Evolutionary conservation across 1,140 invertebrate species (phyloP), one percentile per base, ranked within the genome.

Genomic region (Mycetomoellerius zeteki): DNA sequence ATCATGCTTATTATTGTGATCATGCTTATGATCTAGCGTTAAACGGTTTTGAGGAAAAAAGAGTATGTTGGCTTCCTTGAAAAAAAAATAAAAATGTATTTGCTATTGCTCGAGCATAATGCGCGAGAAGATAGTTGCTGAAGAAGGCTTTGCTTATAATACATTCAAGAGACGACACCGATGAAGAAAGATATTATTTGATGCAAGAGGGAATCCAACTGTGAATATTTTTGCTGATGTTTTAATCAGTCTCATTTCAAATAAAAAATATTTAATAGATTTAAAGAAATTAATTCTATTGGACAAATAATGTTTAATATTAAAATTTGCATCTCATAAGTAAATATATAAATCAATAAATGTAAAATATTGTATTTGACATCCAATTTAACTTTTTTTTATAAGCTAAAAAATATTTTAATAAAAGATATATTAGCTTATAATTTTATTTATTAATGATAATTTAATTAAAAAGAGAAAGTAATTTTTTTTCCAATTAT

Each of bases 121-220:
- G 50, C 16, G 33, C 78, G 64, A 81, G 33, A 81, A 81, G 21
- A 58, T 43, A 84, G 27, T 75, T 73, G 24, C 67, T 82, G 69
- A 14, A 84, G 24, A 75, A 75, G 37, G 24, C 54, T 16, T 30
- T 73, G 54, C 24, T 84, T 58, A 58, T 33, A 12, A 60, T 37
- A 75, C 80, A 84, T 84, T 84, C 56, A 73, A 82, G 30, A 71
- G 16, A 62, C 67, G 80, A 82, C 80, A 84, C 21, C 27, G 37
- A 73, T 21, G 37, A 72, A 14, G n/a, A 56, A 72, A 75, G 8
- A 75, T 14, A 52, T 75, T 73, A 84, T 54, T 50, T 75, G 1
- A 72, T 30, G 14, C 21, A 4, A 84, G 24, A 84, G 24, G 30
- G 56, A 73, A 62, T 50, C 37, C 24, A 84, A 60, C 21, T 60